phyloP scores from a whole-genome alignment of 2,797 vertebrate genomes.

The Etheostoma nigrum region DNA sequence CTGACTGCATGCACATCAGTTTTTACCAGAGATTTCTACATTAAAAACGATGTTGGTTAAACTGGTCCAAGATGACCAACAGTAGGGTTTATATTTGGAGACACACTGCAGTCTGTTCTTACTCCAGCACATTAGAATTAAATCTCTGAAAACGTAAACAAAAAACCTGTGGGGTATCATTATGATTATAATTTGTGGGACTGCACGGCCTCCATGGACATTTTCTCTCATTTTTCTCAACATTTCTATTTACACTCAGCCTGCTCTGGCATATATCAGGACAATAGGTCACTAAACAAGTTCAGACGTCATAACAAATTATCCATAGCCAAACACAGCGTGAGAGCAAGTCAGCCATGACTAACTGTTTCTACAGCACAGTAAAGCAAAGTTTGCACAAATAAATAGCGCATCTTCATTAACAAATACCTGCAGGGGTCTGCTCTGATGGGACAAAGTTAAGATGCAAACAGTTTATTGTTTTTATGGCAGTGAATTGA shows the following conservation, averaged over 20 bases:
- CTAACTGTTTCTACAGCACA: slow-evolving; percentile 20
- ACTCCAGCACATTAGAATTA: slow-evolving; percentile 48
- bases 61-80: slow-evolving; percentile 27
- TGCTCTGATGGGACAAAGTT: slow-evolving; percentile 14
- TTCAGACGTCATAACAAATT: slow-evolving; percentile 69
- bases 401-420: slow-evolving; percentile 38
- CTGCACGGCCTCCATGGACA: slow-evolving; percentile 43
- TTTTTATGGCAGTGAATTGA: slow-evolving; percentile 35
- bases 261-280: slow-evolving; percentile 74
- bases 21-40: slow-evolving; percentile 43
- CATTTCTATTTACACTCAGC: slow-evolving; percentile 69
- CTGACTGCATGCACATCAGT: slow-evolving; percentile 39
- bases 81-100: slow-evolving; percentile 13
- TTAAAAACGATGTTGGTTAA: slow-evolving; percentile 39
- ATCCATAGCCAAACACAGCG: slow-evolving; percentile 56
- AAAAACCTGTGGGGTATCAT: slow-evolving; percentile 38
- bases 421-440: slow-evolving; percentile 57
- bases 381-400: slow-evolving; percentile 25
- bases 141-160: slow-evolving; percentile 63
- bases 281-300: slow-evolving; percentile 69
- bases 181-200: slow-evolving; percentile 54
- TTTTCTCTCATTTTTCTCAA: slow-evolving; percentile 62
- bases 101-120: slow-evolving; percentile 18
- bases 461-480: slow-evolving; percentile 30
- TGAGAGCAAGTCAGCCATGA: slow-evolving; percentile 48